Base-by-base conservation (phyloP, 2,113 vertebrate species). In the Pontoporia blainvillei region DNA sequence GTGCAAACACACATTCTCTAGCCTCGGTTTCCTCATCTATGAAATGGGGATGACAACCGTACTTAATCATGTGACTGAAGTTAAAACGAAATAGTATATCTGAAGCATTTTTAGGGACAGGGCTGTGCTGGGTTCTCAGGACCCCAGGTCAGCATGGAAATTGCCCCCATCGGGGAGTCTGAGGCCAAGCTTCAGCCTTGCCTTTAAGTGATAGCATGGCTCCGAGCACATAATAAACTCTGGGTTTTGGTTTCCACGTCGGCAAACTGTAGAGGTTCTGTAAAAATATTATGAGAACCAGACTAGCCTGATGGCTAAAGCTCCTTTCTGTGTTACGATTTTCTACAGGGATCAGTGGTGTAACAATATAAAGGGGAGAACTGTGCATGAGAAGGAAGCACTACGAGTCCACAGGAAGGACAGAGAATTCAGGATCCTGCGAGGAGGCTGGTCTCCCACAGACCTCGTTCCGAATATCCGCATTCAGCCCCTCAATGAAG, bases 181-280 rank as follows among this genome's bases (percentile, higher is more conserved):
- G 34, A 64, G 67, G 66, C 10, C 1, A 59, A 57, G 41, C 52
- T 4, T 10, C 5, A 46, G 66, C 52, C 64, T 54, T 3, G 34
- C 34, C 49, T 36, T 15, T 20, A 9, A 15, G 23, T 2, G 15
- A 62, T 0, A 18, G 27, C 0, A 0, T 6, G 46, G 27, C 14
- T 79, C 54, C 66, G 7, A 73, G 64, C 0, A 31, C 1, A 2
- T 17, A 27, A 21, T 9, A 29, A 49, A 61, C 41, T 41, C 25
- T 52, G n/a, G 52, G 49, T 7, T 92, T 95, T 10, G 11, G 44
- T 44, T 95, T 86, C 29, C 20, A 66, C 3, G 54, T 36, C 2
- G 2, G n/a, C 59, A 54, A 86, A 44, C 54, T n/a, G 27, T 1
- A 81, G 44, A 0, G 23, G 31, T 49, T 23, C 21, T 36, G 52